A percentile compares a stretch with the other conserved stretches of the same genome.
Evolutionary conservation across 2,113 vertebrate genomes (phyloP).

Genomic region (Grammomys dolichurus): DNA sequence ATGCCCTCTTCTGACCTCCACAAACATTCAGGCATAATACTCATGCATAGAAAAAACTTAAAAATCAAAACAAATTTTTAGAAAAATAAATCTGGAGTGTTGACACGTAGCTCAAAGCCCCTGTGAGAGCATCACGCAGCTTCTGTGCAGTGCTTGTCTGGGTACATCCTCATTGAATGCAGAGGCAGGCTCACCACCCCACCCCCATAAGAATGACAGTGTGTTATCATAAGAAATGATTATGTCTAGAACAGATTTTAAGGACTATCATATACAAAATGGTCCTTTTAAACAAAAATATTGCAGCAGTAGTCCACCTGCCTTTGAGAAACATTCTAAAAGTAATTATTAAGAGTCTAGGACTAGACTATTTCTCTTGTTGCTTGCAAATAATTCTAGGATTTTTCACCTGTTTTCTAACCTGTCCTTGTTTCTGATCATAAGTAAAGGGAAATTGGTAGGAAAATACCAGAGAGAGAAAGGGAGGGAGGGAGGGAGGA

Average conservation of each 20-base stretch:
- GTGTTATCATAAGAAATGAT: neutral
- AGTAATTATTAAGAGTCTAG: neutral
- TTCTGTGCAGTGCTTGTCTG: neutral
- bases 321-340: neutral
- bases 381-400: neutral
- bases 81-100: neutral
- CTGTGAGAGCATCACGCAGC: neutral
- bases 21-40: neutral
- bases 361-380: neutral
- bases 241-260: neutral
- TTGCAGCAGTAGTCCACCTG: neutral
- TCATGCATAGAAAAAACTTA: neutral
- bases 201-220: neutral
- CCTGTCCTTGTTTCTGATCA: neutral
- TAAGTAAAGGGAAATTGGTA: neutral
- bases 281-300: constrained; percentile 9
- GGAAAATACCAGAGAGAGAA: neutral
- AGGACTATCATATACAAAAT: neutral
- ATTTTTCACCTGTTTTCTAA: neutral
- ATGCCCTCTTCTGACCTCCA: neutral
- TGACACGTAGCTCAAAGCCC: neutral
- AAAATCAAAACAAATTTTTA: neutral
- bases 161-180: constrained; percentile 23
- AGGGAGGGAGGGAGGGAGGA: too few relatives aligned
- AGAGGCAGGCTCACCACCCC: neutral